Conservation (phyloP, 1,140 invertebrate genomes). For the Aplysia californica region DNA sequence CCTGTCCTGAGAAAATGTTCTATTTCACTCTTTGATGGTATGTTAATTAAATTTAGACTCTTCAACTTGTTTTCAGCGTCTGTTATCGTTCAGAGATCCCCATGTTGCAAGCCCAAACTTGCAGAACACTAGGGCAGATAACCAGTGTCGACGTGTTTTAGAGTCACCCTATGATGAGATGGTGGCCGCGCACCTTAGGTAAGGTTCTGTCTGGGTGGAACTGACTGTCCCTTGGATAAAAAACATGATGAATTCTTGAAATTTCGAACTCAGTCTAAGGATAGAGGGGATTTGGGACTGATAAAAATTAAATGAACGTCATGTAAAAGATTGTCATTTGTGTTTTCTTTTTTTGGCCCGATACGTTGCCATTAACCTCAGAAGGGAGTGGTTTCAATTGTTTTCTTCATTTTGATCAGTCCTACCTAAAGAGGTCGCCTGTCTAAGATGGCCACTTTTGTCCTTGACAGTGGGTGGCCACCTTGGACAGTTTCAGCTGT, state of each 20-base stretch:
- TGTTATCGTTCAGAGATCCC: conserved; percentile 81
- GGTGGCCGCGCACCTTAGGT: conserved; percentile 83
- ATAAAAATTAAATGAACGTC: not conserved
- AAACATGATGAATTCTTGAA: not conserved
- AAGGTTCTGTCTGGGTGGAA: not conserved
- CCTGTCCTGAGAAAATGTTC: too few species aligned
- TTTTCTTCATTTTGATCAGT: too few species aligned
- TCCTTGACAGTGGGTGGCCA: too few species aligned
- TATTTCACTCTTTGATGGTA: too few species aligned
- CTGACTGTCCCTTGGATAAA: not conserved
- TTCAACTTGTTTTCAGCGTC: conserved; percentile 63
- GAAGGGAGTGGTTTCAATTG: too few species aligned
- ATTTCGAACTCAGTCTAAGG: not conserved
- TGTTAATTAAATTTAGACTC: not conserved
- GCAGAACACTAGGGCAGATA: conserved; percentile 76
- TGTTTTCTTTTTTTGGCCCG: conserved; percentile 8
- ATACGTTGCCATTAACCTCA: too few species aligned
- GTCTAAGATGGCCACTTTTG: too few species aligned
- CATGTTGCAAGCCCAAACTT: conserved; percentile 80
- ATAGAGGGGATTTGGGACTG: not conserved
- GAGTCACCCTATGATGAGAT: conserved; percentile 83
- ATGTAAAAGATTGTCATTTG: not conserved
- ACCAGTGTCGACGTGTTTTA: conserved; percentile 76
- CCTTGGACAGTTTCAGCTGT: too few species aligned
- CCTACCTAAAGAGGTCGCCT: too few species aligned